phyloP scores from a whole-genome alignment of 2,113 vertebrate genomes.

The Gymnobelideus leadbeateri region DNA sequence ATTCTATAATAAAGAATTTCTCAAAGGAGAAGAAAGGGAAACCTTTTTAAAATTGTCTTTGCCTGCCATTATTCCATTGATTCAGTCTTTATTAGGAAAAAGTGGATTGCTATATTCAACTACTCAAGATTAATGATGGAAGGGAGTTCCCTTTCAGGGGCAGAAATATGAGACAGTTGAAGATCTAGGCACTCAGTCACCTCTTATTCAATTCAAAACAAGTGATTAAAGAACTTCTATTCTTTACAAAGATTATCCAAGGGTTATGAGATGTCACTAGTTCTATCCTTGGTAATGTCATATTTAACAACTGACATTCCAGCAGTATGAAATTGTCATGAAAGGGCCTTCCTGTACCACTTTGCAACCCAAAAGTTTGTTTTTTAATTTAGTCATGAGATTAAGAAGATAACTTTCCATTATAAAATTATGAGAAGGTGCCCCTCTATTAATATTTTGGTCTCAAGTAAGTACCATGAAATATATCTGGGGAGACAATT shows the following conservation, averaged over 20 bases:
- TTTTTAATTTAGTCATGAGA: background rate
- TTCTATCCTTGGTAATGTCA: background rate
- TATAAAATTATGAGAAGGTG: background rate
- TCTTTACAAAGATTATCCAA: background rate
- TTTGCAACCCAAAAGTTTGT: background rate
- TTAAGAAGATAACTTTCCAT: background rate
- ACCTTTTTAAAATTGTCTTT: background rate
- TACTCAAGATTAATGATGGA: background rate
- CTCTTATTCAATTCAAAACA: background rate
- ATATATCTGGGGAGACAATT: background rate
- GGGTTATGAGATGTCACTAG: background rate
- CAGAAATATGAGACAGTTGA: background rate
- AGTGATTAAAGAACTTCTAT: background rate
- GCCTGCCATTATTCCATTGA: background rate
- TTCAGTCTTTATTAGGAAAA: background rate
- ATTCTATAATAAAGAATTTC: background rate
- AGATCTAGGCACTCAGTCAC: background rate
- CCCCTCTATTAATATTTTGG: background rate
- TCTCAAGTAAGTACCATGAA: background rate
- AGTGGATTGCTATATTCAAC: background rate
- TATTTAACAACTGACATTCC: background rate
- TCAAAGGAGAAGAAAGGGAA: background rate
- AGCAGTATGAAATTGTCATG: background rate
- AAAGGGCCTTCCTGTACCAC: background rate
- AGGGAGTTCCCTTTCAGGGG: background rate